Base-by-base conservation (phyloP, 2,888 invertebrate species). In the Iselma pallidipennis region DNA sequence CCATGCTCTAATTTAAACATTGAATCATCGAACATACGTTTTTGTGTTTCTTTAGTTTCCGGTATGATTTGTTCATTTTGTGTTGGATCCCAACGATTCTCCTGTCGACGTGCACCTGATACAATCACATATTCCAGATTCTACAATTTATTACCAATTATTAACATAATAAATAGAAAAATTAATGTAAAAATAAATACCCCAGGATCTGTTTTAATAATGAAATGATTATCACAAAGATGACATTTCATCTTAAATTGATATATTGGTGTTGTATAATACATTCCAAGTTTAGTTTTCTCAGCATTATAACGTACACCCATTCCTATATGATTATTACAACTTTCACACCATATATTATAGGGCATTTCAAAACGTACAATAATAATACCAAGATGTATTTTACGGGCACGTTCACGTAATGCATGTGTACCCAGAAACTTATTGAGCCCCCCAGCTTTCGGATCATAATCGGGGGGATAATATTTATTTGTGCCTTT, bases 161-260 rank as follows among this genome's bases (percentile, higher is more conserved):
- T 49, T 60, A 49, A n/a, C 33, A 29, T n/a, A 49, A 12, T 59
- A 52, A 53, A 53, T 23, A 31, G 25, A 61, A 21, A 19, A 23
- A n/a, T 28, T 21, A 56, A 29, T 31, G 19, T 9, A 10, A 10
- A 31, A 54, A 25, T 66, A 83, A 87, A 85, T 85, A 95, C 95
- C 60, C 89, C 95, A 59, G 99, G 99, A 86, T 99, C 99, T 12
- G 98, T 98, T 83, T 97, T 95, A 65, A 99, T 99, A 80, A 96
- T 94, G 84, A 97, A 95, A 82, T 98, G 92, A 82, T 97, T 98
- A 78, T 96, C 92, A 80, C 99, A 97, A 4, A 99, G 84, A 80
- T 99, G 98, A 78, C 99, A 99, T 78, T 98, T 98, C 98, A 99
- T 99, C 57, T 95, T 88, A 78, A 99, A 99, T 81, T 98, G 95